Evolutionary conservation across 2,113 vertebrate genomes (phyloP).

Genomic region (Cinclus cinclus): DNA sequence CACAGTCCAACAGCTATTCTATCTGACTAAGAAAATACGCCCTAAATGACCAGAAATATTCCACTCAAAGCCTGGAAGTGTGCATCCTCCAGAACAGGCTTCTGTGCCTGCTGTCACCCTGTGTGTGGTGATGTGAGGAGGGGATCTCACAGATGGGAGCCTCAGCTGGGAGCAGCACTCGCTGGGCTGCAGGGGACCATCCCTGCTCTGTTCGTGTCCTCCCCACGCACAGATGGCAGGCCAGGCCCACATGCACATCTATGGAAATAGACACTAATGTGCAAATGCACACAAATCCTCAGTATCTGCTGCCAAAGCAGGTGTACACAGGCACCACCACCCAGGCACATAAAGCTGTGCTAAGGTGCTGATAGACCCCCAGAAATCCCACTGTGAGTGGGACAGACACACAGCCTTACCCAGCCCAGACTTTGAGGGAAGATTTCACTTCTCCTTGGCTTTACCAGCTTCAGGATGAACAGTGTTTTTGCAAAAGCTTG

Average conservation of each 20-base stretch:
- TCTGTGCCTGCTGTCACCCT: not conserved
- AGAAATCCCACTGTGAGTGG: not conserved
- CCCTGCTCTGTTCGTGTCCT: not conserved
- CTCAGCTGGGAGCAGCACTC: not conserved
- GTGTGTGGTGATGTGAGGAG: not conserved
- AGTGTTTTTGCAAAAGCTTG: not conserved
- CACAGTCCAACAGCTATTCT: not conserved
- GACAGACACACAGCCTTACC: not conserved
- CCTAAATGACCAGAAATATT: not conserved
- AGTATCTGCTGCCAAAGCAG: not conserved
- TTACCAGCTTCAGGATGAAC: not conserved
- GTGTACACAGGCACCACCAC: not conserved
- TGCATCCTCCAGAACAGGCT: not conserved
- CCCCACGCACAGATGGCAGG: rapidly evolving
- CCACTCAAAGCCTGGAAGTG: not conserved
- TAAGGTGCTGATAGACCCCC: not conserved
- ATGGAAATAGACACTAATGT: not conserved
- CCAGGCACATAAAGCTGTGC: not conserved
- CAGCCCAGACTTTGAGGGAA: not conserved
- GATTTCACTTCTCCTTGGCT: not conserved
- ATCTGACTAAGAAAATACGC: not conserved
- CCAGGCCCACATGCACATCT: not conserved
- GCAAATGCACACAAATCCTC: not conserved
- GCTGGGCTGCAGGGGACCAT: not conserved
- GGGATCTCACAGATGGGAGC: not conserved